These are phyloP conservation scores for Hemiscyllium ocellatum DNA, from an alignment of 2,113 vertebrate species.

Conservation along the genomic window DNA sequence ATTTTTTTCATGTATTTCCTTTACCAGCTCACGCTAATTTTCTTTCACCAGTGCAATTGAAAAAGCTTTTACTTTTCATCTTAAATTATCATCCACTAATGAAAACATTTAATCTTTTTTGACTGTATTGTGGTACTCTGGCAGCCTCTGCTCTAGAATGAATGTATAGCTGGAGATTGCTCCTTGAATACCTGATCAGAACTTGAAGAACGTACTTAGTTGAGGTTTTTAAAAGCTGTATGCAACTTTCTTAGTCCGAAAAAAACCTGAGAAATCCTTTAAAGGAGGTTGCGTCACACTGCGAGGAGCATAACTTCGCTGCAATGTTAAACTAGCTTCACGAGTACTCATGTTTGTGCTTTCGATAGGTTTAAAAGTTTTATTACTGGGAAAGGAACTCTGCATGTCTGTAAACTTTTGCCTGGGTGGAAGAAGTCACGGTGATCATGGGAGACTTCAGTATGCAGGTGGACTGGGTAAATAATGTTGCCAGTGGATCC, in stretches of 20 bases:
- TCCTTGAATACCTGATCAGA: neutral
- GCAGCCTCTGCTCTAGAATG: too few species aligned
- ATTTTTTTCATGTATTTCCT: neutral
- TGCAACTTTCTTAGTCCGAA: neutral
- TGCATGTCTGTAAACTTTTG: constrained; percentile 8
- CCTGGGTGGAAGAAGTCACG: neutral
- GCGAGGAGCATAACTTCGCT: neutral
- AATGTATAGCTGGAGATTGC: neutral
- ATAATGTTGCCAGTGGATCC: too few species aligned
- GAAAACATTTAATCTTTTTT: neutral
- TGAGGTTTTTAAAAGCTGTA: neutral
- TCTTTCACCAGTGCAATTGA: neutral
- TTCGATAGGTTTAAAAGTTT: neutral
- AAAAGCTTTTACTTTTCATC: neutral
- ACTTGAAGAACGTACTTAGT: neutral
- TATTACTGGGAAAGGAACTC: neutral
- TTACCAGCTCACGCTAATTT: neutral
- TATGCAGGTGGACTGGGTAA: too few species aligned
- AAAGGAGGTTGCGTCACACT: neutral
- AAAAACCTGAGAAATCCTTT: neutral
- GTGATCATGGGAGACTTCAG: too few species aligned
- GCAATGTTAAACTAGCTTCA: neutral
- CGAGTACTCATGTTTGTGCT: neutral
- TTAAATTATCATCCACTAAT: neutral
- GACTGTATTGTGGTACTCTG: neutral